Evolutionary conservation across 1,140 invertebrate genomes (phyloP).

Genomic region (Homalodisca vitripennis): DNA sequence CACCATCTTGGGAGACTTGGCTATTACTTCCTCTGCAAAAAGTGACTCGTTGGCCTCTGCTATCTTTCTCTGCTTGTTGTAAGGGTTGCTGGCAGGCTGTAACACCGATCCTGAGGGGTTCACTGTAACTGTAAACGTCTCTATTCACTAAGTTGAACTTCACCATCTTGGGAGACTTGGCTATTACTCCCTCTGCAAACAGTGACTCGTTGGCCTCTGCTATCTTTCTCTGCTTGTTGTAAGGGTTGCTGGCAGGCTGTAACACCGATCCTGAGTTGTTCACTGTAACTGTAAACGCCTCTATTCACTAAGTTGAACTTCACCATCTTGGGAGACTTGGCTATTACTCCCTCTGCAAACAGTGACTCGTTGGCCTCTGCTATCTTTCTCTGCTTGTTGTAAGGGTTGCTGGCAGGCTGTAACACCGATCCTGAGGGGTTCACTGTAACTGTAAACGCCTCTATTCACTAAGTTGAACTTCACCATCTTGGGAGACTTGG

Average conservation of each 20-base stretch:
- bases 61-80: constrained; percentile 34
- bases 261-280: no score
- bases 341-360: neutral
- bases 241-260: no score
- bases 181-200: no score
- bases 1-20: neutral
- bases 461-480: no score
- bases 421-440: constrained; percentile 34
- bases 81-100: constrained; percentile 28
- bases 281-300: neutral
- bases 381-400: constrained; percentile 34
- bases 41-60: constrained; percentile 29
- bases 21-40: neutral
- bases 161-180: no score
- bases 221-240: no score
- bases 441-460: constrained; percentile 22
- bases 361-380: constrained; percentile 29
- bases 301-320: constrained; percentile 19
- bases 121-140: constrained; percentile 22
- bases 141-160: no score
- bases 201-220: no score
- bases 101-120: constrained; percentile 34
- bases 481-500: no score
- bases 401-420: constrained; percentile 28
- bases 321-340: neutral